phyloP scores from a whole-genome alignment of 1,140 invertebrate species.

The Rhagoletis pomonella region DNA sequence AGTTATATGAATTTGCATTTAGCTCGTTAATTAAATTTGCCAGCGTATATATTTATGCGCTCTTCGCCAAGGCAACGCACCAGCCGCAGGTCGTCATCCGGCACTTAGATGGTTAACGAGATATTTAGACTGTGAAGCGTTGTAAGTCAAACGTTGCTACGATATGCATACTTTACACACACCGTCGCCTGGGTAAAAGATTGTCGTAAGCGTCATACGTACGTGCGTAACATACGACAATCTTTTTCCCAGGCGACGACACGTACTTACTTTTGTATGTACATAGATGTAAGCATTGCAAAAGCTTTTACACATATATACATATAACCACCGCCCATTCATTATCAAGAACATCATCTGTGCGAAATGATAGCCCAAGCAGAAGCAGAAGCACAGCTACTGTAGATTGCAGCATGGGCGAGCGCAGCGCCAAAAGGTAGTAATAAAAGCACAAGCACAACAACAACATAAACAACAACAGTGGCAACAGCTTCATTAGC shows the following conservation, averaged over 20 bases:
- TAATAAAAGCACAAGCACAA: background rate
- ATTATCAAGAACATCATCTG: constrained; percentile 44
- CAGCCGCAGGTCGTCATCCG: background rate
- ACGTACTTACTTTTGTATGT: too few species aligned
- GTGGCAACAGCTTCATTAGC: constrained; percentile 36
- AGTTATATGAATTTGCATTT: background rate
- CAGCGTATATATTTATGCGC: background rate
- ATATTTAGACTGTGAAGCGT: background rate
- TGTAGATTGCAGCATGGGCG: too few species aligned
- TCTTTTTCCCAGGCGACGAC: too few species aligned
- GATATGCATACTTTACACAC: background rate
- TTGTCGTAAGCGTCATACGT: too few species aligned
- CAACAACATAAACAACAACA: background rate
- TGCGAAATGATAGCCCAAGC: constrained; percentile 9
- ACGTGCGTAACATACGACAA: too few species aligned
- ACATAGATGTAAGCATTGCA: background rate
- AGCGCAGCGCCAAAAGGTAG: background rate
- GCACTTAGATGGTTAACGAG: background rate
- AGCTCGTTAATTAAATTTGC: background rate
- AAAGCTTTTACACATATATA: background rate
- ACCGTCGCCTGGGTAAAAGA: too few species aligned
- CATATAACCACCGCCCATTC: background rate
- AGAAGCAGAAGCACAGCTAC: background rate
- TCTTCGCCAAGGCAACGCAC: background rate
- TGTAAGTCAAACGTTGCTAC: background rate